Conservation (phyloP, 2,113 vertebrate species). For the Pollachius pollachius region DNA sequence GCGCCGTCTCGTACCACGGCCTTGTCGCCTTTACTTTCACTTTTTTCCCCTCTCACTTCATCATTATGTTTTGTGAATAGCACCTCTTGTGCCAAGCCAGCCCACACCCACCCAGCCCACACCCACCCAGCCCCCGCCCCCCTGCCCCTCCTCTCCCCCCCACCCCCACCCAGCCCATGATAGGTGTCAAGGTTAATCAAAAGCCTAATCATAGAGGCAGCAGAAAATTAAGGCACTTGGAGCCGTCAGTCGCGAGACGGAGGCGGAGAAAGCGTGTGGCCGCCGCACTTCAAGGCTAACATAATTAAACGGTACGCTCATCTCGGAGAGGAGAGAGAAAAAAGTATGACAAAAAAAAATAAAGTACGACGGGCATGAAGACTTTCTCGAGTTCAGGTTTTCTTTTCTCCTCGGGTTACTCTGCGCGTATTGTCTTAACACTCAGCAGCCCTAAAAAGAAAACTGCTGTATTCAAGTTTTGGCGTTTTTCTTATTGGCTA, state of each 20-base stretch:
- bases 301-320: slow-evolving; percentile 49
- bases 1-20: too few relatives aligned
- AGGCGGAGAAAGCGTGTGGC: slow-evolving; percentile 19
- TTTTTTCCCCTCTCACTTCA: slow-evolving; percentile 19
- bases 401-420: not conserved
- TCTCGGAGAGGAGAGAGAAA: slow-evolving; percentile 20
- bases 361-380: not conserved
- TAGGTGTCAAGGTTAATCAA: slow-evolving; percentile 60
- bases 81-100: slow-evolving; percentile 13
- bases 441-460: too few relatives aligned
- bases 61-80: slow-evolving; percentile 44
- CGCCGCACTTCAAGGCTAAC: slow-evolving; percentile 42
- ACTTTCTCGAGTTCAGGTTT: not conserved
- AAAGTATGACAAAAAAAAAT: not conserved
- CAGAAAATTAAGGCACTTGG: slow-evolving; percentile 46
- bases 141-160: too few relatives aligned
- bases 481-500: too few relatives aligned
- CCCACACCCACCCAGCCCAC: too few relatives aligned
- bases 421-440: too few relatives aligned
- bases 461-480: too few relatives aligned
- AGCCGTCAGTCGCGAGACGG: slow-evolving; percentile 42
- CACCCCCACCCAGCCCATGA: slow-evolving; percentile 40
- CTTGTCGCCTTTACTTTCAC: too few relatives aligned
- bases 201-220: slow-evolving; percentile 55
- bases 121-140: slow-evolving; percentile 34